A percentile compares a stretch with the other conserved stretches of the same genome.
Evolutionary conservation across 2,113 vertebrate species (phyloP).

Genomic region (Seriola dumerili): DNA sequence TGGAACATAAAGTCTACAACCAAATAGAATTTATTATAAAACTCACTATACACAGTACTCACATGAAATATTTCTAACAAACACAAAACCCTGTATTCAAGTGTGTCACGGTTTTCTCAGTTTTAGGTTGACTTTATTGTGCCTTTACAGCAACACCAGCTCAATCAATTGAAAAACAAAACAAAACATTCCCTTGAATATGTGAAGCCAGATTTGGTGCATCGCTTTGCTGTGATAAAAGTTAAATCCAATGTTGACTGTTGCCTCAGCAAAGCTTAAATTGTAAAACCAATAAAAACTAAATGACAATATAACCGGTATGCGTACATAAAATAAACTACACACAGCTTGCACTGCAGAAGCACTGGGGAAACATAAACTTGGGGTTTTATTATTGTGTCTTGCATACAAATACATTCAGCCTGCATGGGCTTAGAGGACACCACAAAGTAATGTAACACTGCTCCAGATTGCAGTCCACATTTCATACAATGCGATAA

Average conservation of each 20-base stretch:
- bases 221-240: background rate
- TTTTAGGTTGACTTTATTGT: background rate
- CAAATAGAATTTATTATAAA: background rate
- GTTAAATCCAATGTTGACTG: background rate
- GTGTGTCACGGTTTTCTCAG: background rate
- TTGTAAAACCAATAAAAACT: slow-evolving; percentile 34
- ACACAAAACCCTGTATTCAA: too few relatives aligned
- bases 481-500: background rate
- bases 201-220: background rate
- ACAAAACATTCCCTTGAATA: background rate
- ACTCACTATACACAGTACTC: background rate
- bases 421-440: background rate
- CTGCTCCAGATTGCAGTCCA: slow-evolving; percentile 1
- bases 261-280: background rate
- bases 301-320: slow-evolving; percentile 5
- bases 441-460: background rate
- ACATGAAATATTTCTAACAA: too few relatives aligned
- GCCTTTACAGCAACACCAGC: background rate
- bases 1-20: too few relatives aligned
- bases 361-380: slow-evolving; percentile 27
- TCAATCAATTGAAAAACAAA: background rate
- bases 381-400: slow-evolving; percentile 29
- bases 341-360: slow-evolving; percentile 8
- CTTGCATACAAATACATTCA: slow-evolving; percentile 26
- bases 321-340: slow-evolving; percentile 26